These are phyloP conservation scores for Apotomis betuletana DNA, from an alignment of 2,888 invertebrate genomes.

Conservation along the genomic window DNA sequence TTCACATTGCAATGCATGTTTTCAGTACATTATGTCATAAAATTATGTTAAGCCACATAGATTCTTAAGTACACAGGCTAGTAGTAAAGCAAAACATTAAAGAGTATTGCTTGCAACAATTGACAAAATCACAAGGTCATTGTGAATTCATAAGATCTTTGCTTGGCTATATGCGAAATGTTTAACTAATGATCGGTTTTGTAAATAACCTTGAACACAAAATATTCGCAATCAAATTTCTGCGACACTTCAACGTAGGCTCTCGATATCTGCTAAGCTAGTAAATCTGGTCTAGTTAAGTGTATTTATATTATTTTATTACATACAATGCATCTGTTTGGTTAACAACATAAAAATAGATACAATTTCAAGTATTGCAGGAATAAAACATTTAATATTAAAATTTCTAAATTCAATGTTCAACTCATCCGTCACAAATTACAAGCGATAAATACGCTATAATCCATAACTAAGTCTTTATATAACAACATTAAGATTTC, in stretches of 20 bases:
- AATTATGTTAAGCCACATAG: slow-evolving; percentile 36
- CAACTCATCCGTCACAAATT: slow-evolving; percentile 44
- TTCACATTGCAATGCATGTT: slow-evolving; percentile 33
- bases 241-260: too few species aligned
- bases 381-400: slow-evolving; percentile 47
- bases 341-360: slow-evolving; percentile 9
- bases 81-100: slow-evolving; percentile 32
- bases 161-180: slow-evolving; percentile 22
- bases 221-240: neutral
- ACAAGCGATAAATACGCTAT: slow-evolving; percentile 52
- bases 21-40: slow-evolving; percentile 26
- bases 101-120: slow-evolving; percentile 36
- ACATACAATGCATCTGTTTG: neutral
- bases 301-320: slow-evolving; percentile 1
- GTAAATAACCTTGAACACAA: neutral
- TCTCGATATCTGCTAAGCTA: neutral
- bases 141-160: slow-evolving; percentile 36
- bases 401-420: slow-evolving; percentile 61
- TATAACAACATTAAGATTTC: slow-evolving; percentile 58
- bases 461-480: slow-evolving; percentile 37
- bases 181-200: slow-evolving; percentile 14
- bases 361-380: slow-evolving; percentile 11
- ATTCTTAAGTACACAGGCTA: slow-evolving; percentile 40
- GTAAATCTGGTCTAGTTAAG: neutral
- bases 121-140: slow-evolving; percentile 35